A percentile compares a stretch with the other conserved stretches of the same genome.
These are phyloP conservation scores for Platycheirus rosarum DNA, from an alignment of 2,888 invertebrate genomes.

Conservation along the genomic window DNA sequence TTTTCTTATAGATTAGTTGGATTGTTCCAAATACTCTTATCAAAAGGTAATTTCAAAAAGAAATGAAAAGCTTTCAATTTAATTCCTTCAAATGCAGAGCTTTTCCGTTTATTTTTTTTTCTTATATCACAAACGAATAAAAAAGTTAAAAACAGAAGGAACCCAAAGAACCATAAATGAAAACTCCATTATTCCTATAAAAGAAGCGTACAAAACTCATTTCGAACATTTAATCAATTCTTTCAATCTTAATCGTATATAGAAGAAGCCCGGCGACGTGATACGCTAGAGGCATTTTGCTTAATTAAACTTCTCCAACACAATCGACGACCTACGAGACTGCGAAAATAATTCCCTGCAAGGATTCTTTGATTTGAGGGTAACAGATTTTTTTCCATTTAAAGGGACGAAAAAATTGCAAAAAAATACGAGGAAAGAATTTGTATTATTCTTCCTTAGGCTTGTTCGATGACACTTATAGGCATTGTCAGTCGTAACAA, in stretches of 20 bases:
- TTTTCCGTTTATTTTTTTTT: constrained; percentile 26
- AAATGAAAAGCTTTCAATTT: neutral
- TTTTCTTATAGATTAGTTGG: too few species aligned
- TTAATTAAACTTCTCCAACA: constrained; percentile 69
- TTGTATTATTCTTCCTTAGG: constrained; percentile 54
- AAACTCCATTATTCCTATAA: constrained; percentile 38
- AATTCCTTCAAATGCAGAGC: constrained; percentile 36
- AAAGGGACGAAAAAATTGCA: neutral
- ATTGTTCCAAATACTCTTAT: too few species aligned
- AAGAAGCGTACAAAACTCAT: constrained; percentile 61
- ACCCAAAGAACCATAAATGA: constrained; percentile 19
- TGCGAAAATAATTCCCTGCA: constrained; percentile 26
- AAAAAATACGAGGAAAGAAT: constrained; percentile 26
- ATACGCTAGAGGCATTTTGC: constrained; percentile 67
- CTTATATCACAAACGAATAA: constrained; percentile 5
- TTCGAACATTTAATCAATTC: constrained; percentile 67
- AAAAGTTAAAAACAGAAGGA: constrained; percentile 2
- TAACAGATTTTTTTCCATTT: constrained; percentile 5
- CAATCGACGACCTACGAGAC: constrained; percentile 46
- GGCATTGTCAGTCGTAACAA: constrained; percentile 56
- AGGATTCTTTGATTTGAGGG: constrained; percentile 62
- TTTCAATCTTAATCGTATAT: constrained; percentile 64
- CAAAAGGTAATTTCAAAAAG: neutral
- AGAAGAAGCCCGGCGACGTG: constrained; percentile 49
- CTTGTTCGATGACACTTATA: constrained; percentile 49